Evolutionary conservation across 2,888 invertebrate genomes (phyloP).

Genomic region (Cosmopolites sordidus): DNA sequence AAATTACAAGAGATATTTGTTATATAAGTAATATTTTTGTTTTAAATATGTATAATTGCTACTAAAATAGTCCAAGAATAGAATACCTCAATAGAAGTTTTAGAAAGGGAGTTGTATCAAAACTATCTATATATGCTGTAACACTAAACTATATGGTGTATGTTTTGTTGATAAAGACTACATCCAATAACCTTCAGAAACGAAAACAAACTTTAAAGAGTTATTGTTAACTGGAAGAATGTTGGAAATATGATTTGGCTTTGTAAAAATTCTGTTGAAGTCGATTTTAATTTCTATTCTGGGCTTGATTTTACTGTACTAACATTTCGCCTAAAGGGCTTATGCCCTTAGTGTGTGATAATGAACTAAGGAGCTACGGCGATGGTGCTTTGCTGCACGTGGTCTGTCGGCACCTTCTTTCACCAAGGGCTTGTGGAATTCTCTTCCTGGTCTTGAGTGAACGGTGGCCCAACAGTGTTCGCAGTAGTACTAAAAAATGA

Average conservation of each 20-base stretch:
- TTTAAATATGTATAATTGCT: constrained; percentile 50
- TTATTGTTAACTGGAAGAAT: too few relatives aligned
- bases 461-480: constrained; percentile 99
- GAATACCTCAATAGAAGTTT: constrained; percentile 8
- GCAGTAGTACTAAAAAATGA: constrained; percentile 92
- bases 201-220: too few relatives aligned
- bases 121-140: too few relatives aligned
- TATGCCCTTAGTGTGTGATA: constrained; percentile 43
- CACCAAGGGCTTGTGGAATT: constrained; percentile 98
- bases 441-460: constrained; percentile 93
- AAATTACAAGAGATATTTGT: constrained; percentile 41
- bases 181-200: too few relatives aligned
- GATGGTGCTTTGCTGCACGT: constrained; percentile 60
- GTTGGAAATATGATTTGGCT: too few relatives aligned
- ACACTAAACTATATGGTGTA: too few relatives aligned
- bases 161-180: too few relatives aligned
- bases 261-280: too few relatives aligned
- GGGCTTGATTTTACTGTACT: constrained; percentile 24
- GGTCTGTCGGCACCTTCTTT: constrained; percentile 98
- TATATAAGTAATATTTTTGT: constrained; percentile 38
- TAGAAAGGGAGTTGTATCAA: constrained; percentile 1
- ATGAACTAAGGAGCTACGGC: constrained; percentile 51
- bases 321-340: constrained; percentile 33
- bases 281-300: constrained; percentile 1
- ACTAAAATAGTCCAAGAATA: constrained; percentile 41